Evolutionary conservation across 2,113 vertebrate species (phyloP).

Genomic region (Notechis scutatus): DNA sequence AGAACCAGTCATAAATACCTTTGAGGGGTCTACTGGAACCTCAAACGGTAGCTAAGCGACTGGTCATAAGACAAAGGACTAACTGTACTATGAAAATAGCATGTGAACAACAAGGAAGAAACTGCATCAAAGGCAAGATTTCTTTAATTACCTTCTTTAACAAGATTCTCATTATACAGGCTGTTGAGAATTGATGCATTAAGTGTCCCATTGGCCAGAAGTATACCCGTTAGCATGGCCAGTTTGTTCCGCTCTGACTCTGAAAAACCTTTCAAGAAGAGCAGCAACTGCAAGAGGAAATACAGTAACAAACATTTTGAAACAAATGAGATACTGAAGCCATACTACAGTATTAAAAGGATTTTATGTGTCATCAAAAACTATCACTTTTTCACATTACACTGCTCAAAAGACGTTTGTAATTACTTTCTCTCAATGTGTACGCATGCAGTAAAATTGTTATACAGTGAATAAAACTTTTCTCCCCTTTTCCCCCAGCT

Average conservation of each 20-base stretch:
- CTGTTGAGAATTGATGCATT: constrained; percentile 96
- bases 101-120: not conserved
- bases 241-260: constrained; percentile 98
- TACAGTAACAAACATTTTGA: not conserved
- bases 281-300: constrained; percentile 80
- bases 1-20: not conserved
- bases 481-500: not conserved
- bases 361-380: not conserved
- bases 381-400: not conserved
- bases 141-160: constrained; percentile 86
- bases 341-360: not conserved
- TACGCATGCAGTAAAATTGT: not conserved
- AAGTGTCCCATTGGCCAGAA: constrained; percentile 94
- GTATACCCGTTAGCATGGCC: constrained; percentile 96
- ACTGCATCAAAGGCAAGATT: not conserved
- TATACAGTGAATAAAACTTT: not conserved
- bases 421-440: not conserved
- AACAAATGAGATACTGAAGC: not conserved
- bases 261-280: constrained; percentile 97
- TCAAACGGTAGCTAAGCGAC: not conserved
- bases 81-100: not conserved
- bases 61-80: not conserved
- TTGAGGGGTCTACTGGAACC: not conserved
- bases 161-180: constrained; percentile 96
- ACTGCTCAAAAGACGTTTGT: not conserved